Evolutionary conservation across 1,140 invertebrate genomes (phyloP).

Genomic region (Adelges cooleyi): DNA sequence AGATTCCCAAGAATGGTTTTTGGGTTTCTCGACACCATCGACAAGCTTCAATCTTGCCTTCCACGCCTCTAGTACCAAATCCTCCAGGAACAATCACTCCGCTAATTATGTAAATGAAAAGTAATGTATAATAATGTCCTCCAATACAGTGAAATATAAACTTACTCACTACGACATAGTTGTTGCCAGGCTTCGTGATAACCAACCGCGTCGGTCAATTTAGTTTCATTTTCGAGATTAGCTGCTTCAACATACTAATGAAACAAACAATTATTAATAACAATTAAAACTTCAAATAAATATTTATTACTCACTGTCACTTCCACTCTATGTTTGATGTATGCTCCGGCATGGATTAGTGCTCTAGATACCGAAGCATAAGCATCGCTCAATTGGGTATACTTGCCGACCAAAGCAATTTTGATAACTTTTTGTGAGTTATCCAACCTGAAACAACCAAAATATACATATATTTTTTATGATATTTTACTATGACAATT

Average conservation of each 20-base stretch:
- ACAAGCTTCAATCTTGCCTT: constrained; percentile 91
- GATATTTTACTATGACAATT: not conserved
- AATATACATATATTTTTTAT: not conserved
- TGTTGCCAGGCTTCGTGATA: constrained; percentile 92
- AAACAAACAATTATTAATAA: not conserved
- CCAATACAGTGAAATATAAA: constrained; percentile 31
- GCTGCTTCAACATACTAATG: constrained; percentile 77
- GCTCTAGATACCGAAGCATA: constrained; percentile 96
- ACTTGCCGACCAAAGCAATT: constrained; percentile 97
- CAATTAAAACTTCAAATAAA: not conserved
- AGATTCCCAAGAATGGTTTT: constrained; percentile 90
- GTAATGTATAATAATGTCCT: not conserved
- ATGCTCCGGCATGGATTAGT: constrained; percentile 79
- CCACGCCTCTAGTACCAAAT: constrained; percentile 89
- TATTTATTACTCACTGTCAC: constrained; percentile 49
- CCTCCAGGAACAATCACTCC: constrained; percentile 95
- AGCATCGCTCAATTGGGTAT: constrained; percentile 88
- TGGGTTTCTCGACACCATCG: constrained; percentile 82
- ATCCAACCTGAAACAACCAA: constrained; percentile 48
- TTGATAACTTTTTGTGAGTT: constrained; percentile 66
- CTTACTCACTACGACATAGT: constrained; percentile 77
- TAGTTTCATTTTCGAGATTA: constrained; percentile 66
- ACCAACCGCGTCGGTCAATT: constrained; percentile 59
- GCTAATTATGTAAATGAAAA: constrained; percentile 41
- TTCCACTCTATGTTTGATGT: constrained; percentile 70